A percentile compares a stretch with the other conserved stretches of the same genome.
Conservation (phyloP, 2,113 vertebrate genomes). For the Formicarius rufipectus region DNA sequence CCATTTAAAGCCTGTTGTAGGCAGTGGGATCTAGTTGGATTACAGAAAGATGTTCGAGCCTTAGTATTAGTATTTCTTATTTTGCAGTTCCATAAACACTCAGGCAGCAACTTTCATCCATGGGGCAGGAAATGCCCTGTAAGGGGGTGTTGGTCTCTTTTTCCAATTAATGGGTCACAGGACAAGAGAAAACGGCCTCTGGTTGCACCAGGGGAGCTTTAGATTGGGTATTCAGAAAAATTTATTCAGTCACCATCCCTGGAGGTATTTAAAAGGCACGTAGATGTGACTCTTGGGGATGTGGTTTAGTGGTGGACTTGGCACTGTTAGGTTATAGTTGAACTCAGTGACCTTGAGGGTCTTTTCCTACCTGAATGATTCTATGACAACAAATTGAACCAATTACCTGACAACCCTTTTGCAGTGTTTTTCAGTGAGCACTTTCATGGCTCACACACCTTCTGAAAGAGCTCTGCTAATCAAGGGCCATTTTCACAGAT, state of each 20-base stretch:
- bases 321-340: not conserved
- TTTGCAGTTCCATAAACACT: not conserved
- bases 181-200: not conserved
- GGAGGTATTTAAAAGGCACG: not conserved
- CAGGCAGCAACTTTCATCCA: not conserved
- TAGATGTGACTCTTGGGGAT: rapidly evolving
- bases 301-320: not conserved
- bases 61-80: not conserved
- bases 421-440: not conserved
- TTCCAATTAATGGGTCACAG: not conserved
- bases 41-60: not conserved
- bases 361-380: not conserved
- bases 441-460: not conserved
- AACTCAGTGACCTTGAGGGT: not conserved
- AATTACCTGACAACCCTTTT: not conserved
- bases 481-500: not conserved
- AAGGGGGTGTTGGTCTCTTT: not conserved
- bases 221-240: not conserved
- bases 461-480: not conserved
- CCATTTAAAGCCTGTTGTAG: not conserved
- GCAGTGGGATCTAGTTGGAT: not conserved
- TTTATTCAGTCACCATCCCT: not conserved
- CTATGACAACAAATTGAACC: not conserved
- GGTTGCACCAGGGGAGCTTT: not conserved
- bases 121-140: not conserved